phyloP scores from a whole-genome alignment of 2,888 invertebrate species.

The Drosophila hamatofila region DNA sequence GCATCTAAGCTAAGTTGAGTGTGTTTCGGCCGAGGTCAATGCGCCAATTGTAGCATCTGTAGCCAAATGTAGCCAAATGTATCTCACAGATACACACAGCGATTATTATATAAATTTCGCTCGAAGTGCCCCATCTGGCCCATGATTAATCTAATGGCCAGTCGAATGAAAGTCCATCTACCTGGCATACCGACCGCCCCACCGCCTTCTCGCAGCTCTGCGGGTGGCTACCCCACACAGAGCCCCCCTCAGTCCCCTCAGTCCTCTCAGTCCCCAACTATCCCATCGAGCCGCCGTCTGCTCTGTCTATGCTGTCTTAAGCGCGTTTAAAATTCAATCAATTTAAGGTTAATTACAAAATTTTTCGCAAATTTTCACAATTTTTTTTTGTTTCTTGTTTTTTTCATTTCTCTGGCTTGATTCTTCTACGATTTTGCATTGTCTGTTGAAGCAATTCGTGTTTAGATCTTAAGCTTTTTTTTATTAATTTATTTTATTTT shows the following conservation, averaged over 20 bases:
- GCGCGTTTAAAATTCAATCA: constrained; percentile 76
- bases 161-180: constrained; percentile 52
- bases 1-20: constrained; percentile 56
- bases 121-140: constrained; percentile 50
- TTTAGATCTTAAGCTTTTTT: background rate
- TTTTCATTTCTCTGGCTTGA: background rate
- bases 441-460: background rate
- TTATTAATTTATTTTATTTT: too few species aligned
- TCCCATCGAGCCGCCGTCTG: background rate
- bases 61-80: constrained; percentile 48
- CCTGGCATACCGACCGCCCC: constrained; percentile 1
- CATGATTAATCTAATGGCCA: constrained; percentile 68
- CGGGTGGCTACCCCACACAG: constrained; percentile 54
- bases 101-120: constrained; percentile 61
- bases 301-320: constrained; percentile 45
- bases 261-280: background rate
- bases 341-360: constrained; percentile 74
- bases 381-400: background rate
- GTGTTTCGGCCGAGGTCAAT: constrained; percentile 55
- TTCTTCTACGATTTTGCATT: background rate
- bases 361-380: constrained; percentile 46
- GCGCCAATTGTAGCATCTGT: constrained; percentile 60
- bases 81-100: constrained; percentile 52
- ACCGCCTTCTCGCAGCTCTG: constrained; percentile 31
- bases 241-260: background rate